Evolutionary conservation across 2,888 invertebrate genomes (phyloP), one percentile per base, ranked within the genome.

Genomic region (Chrysomela aeneicollis): DNA sequence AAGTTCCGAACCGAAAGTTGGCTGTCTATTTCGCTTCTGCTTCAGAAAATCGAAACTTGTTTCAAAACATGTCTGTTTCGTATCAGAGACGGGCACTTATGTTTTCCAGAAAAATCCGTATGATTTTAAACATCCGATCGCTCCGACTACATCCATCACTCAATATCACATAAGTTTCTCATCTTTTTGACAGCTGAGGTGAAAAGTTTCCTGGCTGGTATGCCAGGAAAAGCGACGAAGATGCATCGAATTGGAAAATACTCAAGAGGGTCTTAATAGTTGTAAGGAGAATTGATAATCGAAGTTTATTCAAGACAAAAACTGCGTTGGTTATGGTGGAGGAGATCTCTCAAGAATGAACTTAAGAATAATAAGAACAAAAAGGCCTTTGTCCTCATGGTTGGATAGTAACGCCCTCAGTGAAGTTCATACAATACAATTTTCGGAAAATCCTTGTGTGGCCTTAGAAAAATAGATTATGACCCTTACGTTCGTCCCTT

Each of bases 111-210:
- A 63, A 67, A 67, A 59, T 61, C 42, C 59, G 61, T 57, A 61
- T 59, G 61, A 67, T 50, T 63, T 55, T 54, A 61, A 61, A 54
- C 46, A 21, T 46, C 26, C 6, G 47, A 55, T 61, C 62, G 30
- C 62, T 63, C 64, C 53, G 57, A 66, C 55, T 64, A 68, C 69
- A 73, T 71, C 71, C 68, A 71, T 73, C 72, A 71, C 73, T 74
- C 75, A 75, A 72, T 75, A 70, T 69, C 64, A 59, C 68, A 66
- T 71, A 72, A 71, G 69, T 69, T 73, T 71, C 60, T 67, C 69
- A 68, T 70, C 71, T 63, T 67, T 61, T 63, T 68, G 73, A 70
- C 68, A 70, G 60, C 57, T 49, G 17, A 50, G 65, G 69, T 66
- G 67, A 70, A 69, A 69, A 70, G 72, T 72, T 72, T 63, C 69